phyloP scores from a whole-genome alignment of 2,888 invertebrate genomes.

The Sicus ferrugineus region DNA sequence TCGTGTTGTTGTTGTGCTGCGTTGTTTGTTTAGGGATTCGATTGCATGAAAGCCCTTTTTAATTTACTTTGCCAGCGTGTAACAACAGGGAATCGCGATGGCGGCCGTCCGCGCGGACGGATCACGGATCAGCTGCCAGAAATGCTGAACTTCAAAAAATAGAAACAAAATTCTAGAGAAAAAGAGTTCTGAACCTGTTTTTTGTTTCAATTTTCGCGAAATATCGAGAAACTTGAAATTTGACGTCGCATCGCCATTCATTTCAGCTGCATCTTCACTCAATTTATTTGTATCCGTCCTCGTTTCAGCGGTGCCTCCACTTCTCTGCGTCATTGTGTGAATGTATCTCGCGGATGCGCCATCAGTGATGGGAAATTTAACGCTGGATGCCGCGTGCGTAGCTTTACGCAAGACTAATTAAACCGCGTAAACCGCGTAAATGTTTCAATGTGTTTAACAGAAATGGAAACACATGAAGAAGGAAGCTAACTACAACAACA shows the following conservation, averaged over 20 bases:
- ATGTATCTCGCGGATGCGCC: background rate
- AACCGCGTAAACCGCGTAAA: conserved; percentile 14
- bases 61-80: conserved; percentile 2
- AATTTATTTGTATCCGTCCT: no score
- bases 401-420: conserved; percentile 15
- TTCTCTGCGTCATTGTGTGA: background rate
- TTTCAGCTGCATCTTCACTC: no score
- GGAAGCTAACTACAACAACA: background rate
- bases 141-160: background rate
- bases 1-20: background rate
- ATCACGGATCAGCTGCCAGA: background rate
- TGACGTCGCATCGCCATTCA: no score
- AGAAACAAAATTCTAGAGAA: background rate
- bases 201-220: background rate
- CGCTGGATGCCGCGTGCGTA: conserved; percentile 14
- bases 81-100: background rate
- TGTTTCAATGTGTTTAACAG: conserved; percentile 19
- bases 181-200: no score
- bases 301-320: background rate
- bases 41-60: conserved; percentile 15
- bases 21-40: conserved; percentile 14
- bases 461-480: conserved; percentile 8
- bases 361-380: conserved; percentile 23
- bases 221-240: background rate
- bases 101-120: no score